Evolutionary conservation across 1,140 invertebrate species (phyloP).

Genomic region (Stegodyphus dumicola): DNA sequence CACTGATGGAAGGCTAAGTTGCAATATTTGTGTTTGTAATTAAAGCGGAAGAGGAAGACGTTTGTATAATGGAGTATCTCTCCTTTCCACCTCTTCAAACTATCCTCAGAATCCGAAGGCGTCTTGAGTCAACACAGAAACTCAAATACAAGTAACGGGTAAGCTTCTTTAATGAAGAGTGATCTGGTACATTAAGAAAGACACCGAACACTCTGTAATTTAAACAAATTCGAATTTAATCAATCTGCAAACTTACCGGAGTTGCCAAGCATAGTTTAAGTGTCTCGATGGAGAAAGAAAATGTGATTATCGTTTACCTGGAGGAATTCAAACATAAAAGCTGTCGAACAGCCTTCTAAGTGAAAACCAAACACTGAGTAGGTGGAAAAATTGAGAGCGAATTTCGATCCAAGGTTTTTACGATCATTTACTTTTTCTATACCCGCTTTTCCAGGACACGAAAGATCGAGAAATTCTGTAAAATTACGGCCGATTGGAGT

Average conservation of each 20-base stretch:
- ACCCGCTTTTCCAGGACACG: no score
- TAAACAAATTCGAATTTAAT: slow-evolving; percentile 59
- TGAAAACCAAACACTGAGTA: slow-evolving; percentile 45
- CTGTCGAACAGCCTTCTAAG: slow-evolving; percentile 21
- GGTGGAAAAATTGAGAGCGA: background rate
- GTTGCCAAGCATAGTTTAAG: background rate
- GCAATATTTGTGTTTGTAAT: slow-evolving; percentile 20
- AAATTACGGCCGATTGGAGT: no score
- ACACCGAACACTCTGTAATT: slow-evolving; percentile 40
- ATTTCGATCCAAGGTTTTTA: slow-evolving; percentile 7
- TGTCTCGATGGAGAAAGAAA: slow-evolving; percentile 1
- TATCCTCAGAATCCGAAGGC: slow-evolving; percentile 3
- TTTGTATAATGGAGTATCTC: background rate
- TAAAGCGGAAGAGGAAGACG: background rate
- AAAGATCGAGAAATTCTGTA: no score
- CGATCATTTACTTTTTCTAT: background rate
- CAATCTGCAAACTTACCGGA: slow-evolving; percentile 53
- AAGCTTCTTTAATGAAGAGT: slow-evolving; percentile 54
- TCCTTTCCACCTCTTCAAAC: background rate
- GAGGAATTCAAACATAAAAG: slow-evolving; percentile 47
- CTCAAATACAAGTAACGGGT: slow-evolving; percentile 53
- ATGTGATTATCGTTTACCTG: slow-evolving; percentile 35
- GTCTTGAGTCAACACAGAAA: slow-evolving; percentile 49
- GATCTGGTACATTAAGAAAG: slow-evolving; percentile 58
- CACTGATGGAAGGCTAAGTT: background rate